Evolutionary conservation across 1,140 invertebrate species (phyloP).

Genomic region (Agrilus planipennis): DNA sequence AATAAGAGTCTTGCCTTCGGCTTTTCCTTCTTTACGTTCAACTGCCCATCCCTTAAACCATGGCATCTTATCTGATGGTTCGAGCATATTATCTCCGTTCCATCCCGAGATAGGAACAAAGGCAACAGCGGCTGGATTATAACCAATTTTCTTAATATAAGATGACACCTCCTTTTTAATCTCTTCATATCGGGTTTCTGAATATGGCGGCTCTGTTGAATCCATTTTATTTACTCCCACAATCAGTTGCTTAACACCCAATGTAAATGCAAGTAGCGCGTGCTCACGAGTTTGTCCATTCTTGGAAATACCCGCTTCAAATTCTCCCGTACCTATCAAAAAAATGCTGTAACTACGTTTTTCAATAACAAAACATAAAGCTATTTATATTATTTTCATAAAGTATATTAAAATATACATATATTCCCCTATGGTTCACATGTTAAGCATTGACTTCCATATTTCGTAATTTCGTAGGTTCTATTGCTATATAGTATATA

Average conservation of each 20-base stretch:
- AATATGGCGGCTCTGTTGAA: conserved; percentile 93
- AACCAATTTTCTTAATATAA: conserved; percentile 96
- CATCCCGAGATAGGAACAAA: conserved; percentile 99
- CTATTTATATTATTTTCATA: too few species aligned
- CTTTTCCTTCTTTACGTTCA: conserved; percentile 83
- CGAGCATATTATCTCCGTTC: conserved; percentile 98
- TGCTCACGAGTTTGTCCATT: conserved; percentile 99
- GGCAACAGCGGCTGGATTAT: conserved; percentile 89
- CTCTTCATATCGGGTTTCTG: conserved; percentile 86
- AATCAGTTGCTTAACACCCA: conserved; percentile 97
- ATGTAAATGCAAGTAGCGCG: conserved; percentile 91
- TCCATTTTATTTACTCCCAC: conserved; percentile 99
- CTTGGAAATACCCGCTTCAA: conserved; percentile 98
- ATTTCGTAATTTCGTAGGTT: too few species aligned
- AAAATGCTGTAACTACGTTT: too few species aligned
- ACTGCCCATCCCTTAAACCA: conserved; percentile 98
- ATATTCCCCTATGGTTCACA: too few species aligned
- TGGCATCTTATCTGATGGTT: conserved; percentile 78
- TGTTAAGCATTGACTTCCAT: too few species aligned
- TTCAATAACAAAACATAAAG: too few species aligned
- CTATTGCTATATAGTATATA: too few species aligned
- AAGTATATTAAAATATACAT: too few species aligned
- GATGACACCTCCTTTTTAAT: conserved; percentile 91
- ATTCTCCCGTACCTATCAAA: conserved; percentile 97
- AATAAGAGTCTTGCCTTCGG: conserved; percentile 78